phyloP scores from a whole-genome alignment of 2,797 vertebrate species.

The Myotis myotis region DNA sequence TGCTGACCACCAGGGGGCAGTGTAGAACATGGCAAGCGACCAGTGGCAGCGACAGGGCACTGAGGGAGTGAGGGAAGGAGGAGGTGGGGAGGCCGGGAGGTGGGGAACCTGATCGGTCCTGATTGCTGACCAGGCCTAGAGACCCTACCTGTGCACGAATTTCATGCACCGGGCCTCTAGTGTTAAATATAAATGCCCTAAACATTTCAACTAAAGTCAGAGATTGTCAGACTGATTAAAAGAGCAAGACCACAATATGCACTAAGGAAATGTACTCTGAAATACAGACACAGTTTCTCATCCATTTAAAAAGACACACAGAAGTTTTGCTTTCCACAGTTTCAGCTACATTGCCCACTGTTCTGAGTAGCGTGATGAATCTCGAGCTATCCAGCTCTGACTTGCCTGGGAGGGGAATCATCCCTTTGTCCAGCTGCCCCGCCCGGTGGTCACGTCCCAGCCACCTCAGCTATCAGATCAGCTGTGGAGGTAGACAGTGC shows the following conservation, averaged over 20 bases:
- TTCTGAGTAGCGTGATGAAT: neutral
- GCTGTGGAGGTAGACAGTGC: neutral
- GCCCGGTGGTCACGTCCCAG: neutral
- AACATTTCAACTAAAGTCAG: neutral
- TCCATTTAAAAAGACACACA: neutral
- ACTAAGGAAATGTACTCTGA: neutral
- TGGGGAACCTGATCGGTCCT: no score
- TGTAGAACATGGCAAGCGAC: no score
- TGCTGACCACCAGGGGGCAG: no score
- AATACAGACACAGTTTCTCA: neutral
- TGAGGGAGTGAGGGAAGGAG: no score
- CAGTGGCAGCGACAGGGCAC: no score
- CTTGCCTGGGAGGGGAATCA: neutral
- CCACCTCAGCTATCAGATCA: no score
- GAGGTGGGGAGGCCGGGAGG: no score
- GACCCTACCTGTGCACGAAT: no score
- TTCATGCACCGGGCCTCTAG: no score
- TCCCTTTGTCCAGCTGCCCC: neutral
- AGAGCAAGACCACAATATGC: neutral
- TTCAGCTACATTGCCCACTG: neutral
- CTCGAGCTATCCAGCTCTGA: neutral
- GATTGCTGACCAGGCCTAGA: no score
- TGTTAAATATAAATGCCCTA: neutral
- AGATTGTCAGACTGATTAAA: neutral
- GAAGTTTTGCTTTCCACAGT: neutral